These are phyloP conservation scores for Drosophila equinoxialis DNA, from an alignment of 1,140 invertebrate genomes.

Conservation along the genomic window DNA sequence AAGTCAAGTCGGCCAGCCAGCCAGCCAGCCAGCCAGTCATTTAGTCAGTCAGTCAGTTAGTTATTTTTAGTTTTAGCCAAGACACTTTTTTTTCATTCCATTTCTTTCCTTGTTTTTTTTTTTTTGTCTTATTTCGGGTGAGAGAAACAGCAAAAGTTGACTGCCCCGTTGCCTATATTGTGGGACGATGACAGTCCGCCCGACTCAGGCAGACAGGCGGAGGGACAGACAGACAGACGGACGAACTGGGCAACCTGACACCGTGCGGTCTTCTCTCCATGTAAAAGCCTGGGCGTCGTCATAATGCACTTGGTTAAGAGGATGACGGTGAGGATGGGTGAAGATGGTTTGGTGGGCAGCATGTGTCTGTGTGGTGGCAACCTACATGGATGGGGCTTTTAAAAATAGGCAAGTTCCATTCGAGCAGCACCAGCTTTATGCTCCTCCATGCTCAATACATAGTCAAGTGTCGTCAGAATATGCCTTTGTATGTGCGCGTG, in stretches of 20 bases:
- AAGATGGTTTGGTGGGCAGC: constrained; percentile 3
- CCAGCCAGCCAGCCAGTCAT: constrained; percentile 33
- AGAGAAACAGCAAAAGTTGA: constrained; percentile 57
- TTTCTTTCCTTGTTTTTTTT: neutral
- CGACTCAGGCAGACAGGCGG: constrained; percentile 20
- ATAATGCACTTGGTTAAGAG: constrained; percentile 46
- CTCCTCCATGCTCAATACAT: constrained; percentile 53
- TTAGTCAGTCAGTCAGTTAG: constrained; percentile 18
- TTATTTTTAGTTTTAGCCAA: constrained; percentile 65
- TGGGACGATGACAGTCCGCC: constrained; percentile 42
- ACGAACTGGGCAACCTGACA: constrained; percentile 51
- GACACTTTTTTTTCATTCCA: constrained; percentile 33
- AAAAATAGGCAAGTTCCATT: constrained; percentile 52
- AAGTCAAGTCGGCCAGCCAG: constrained; percentile 35
- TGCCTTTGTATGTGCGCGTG: constrained; percentile 25
- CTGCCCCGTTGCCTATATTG: constrained; percentile 46
- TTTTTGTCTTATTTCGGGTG: neutral
- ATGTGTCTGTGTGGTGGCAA: constrained; percentile 28
- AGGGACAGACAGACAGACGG: constrained; percentile 17
- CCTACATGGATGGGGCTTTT: constrained; percentile 51
- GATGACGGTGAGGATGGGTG: constrained; percentile 14
- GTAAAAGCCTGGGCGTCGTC: constrained; percentile 46
- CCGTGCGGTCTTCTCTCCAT: constrained; percentile 40
- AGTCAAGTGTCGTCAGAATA: constrained; percentile 53
- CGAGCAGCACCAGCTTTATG: constrained; percentile 1